Percentiles rank a stretch among this genome's conserved stretches.
These are phyloP conservation scores for Chascanopsetta lugubris DNA, from an alignment of 2,113 vertebrate species.

Conservation along the genomic window DNA sequence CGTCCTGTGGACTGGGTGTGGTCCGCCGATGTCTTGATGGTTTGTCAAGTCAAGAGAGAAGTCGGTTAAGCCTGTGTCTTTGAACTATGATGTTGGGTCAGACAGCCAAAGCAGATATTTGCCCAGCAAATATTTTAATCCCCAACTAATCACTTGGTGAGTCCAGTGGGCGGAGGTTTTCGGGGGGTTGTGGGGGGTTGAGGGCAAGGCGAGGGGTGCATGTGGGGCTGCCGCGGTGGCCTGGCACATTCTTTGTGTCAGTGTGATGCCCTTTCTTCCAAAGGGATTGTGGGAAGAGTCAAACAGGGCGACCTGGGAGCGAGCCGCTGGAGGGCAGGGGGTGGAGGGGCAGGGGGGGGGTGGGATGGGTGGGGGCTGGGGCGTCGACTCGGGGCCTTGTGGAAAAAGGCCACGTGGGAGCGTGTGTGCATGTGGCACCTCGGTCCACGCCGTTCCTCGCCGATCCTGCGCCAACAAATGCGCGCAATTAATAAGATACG, in stretches of 20 bases:
- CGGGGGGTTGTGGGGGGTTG: conserved; percentile 20
- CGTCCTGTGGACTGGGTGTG: conserved; percentile 59
- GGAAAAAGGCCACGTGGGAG: conserved; percentile 47
- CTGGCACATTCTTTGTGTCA: conserved; percentile 80
- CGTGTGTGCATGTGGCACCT: conserved; percentile 37
- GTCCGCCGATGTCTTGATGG: conserved; percentile 65
- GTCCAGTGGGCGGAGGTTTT: conserved; percentile 73
- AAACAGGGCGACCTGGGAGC: conserved; percentile 66
- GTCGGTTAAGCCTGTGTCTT: conserved; percentile 79
- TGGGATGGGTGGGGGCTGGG: no score
- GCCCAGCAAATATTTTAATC: conserved; percentile 87
- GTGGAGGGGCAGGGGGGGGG: conserved; percentile 19
- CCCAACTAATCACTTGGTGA: conserved; percentile 85
- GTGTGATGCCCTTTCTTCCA: conserved; percentile 72
- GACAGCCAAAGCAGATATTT: conserved; percentile 84
- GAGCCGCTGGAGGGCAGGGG: conserved; percentile 43
- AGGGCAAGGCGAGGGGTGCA: conserved; percentile 25
- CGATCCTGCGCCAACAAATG: conserved; percentile 34
- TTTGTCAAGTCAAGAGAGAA: conserved; percentile 73
- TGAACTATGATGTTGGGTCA: conserved; percentile 81
- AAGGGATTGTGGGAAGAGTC: conserved; percentile 76
- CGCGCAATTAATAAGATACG: conserved; percentile 39
- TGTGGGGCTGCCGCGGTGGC: conserved; percentile 70
- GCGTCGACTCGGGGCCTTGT: no score
- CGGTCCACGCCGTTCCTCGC: conserved; percentile 13